Evolutionary conservation across 2,888 invertebrate genomes (phyloP).

Genomic region (Oeneis ivallda): DNA sequence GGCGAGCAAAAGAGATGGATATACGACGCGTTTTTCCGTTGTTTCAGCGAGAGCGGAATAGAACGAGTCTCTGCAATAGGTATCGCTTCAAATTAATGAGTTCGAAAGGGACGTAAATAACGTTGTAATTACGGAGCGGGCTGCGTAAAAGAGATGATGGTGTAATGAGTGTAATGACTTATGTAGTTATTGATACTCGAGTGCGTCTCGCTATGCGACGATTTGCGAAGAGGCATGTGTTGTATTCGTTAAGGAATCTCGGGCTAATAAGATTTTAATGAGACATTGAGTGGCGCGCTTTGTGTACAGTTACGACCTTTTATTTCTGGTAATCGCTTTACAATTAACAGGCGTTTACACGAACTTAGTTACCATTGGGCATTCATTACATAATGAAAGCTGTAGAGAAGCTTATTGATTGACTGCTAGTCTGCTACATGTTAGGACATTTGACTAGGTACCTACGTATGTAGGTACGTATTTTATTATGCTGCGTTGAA

Average conservation of each 20-base stretch:
- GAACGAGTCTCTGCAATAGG: conserved; percentile 61
- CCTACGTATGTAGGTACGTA: background rate
- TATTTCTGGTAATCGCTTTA: conserved; percentile 7
- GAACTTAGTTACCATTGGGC: conserved; percentile 1
- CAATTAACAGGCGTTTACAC: conserved; percentile 23
- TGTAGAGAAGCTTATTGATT: background rate
- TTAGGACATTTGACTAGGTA: background rate
- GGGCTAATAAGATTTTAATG: conserved; percentile 76
- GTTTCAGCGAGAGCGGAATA: conserved; percentile 71
- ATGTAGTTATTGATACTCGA: conserved; percentile 77
- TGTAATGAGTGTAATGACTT: conserved; percentile 75
- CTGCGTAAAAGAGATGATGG: conserved; percentile 76
- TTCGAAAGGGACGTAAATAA: conserved; percentile 74
- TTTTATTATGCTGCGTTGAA: no score
- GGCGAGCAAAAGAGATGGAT: conserved; percentile 59
- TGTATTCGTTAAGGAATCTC: conserved; percentile 54
- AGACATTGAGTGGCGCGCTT: conserved; percentile 49
- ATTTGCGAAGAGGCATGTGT: conserved; percentile 55
- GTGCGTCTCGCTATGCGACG: conserved; percentile 34
- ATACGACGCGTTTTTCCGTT: conserved; percentile 54
- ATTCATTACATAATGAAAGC: background rate
- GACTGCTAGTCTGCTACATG: background rate
- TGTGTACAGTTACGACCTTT: conserved; percentile 23
- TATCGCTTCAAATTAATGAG: conserved; percentile 70
- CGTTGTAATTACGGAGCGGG: conserved; percentile 70